Base-by-base conservation (phyloP, 2,888 invertebrate genomes). In the Capitulum mitella region DNA sequence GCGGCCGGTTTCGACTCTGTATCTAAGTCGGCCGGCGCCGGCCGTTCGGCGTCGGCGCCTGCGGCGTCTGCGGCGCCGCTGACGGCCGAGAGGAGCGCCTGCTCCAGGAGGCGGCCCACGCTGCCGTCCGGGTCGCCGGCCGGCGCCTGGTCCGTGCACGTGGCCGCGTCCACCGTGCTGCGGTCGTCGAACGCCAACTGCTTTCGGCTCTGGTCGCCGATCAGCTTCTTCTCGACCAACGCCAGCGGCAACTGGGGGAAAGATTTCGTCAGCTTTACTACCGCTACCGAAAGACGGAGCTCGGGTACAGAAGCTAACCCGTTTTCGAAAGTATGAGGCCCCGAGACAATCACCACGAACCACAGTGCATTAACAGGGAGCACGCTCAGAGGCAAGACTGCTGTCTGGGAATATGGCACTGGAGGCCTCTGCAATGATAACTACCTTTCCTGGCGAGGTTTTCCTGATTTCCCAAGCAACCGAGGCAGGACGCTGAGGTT, bases 391-490 rank as follows among this genome's bases (percentile, higher is more conserved):
- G n/a, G n/a, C n/a, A n/a, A n/a, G n/a, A n/a, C n/a, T n/a, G n/a
- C n/a, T n/a, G n/a, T n/a, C n/a, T n/a, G n/a, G n/a, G n/a, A n/a
- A n/a, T n/a, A n/a, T n/a, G n/a, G n/a, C n/a, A n/a, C n/a, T n/a
- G n/a, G n/a, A n/a, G n/a, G n/a, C n/a, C n/a, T n/a, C n/a, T n/a
- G n/a, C n/a, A n/a, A n/a, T n/a, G n/a, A n/a, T n/a, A n/a, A n/a
- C n/a, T n/a, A 83, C 83, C 80, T 83, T 83, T 29, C 90, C 90
- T 83, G 91, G 91, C 82, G 91, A 93, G 34, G 80, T 78, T 87
- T 97, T 98, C 80, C 97, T 90, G 64, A 98, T 92, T 86, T 97
- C 97, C 98, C 98, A 98, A 0, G 98, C 93, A 78, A 98, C 87
- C 32, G 97, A 95, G 76, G 92, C 93, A 0, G 95, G 95, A 83